phyloP scores from a whole-genome alignment of 2,797 vertebrate genomes.

The Melanotaenia boesemani region DNA sequence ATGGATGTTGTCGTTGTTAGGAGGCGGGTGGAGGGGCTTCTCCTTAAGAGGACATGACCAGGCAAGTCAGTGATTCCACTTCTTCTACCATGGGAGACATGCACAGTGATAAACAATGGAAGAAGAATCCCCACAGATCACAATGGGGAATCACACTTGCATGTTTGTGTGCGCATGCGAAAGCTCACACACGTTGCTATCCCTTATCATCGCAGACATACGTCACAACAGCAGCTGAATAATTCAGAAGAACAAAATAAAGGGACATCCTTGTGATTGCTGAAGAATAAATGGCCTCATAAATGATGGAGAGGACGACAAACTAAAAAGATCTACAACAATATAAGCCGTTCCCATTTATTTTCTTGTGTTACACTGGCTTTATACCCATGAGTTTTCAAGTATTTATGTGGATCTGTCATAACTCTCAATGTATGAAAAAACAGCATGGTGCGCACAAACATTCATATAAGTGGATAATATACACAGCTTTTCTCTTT shows the following conservation, averaged over 20 bases:
- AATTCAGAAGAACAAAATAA: conserved; percentile 80
- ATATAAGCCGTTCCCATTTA: conserved; percentile 21
- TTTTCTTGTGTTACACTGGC: conserved; percentile 24
- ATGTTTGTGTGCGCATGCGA: conserved; percentile 15
- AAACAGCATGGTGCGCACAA: conserved; percentile 18
- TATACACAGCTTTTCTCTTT: conserved; percentile 27
- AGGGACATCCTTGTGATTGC: conserved; percentile 67
- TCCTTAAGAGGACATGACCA: conserved; percentile 68
- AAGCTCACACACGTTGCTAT: conserved; percentile 43
- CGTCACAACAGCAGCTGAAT: conserved; percentile 74
- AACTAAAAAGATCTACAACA: conserved; percentile 35
- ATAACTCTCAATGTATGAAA: background rate
- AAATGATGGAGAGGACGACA: conserved; percentile 63
- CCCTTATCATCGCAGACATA: conserved; percentile 62
- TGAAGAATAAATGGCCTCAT: conserved; percentile 68
- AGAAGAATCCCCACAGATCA: conserved; percentile 75
- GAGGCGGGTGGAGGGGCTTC: conserved; percentile 19
- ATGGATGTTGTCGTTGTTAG: conserved; percentile 27
- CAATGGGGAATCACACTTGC: conserved; percentile 64
- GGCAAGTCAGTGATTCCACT: conserved; percentile 74
- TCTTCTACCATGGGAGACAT: conserved; percentile 56
- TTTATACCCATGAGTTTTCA: conserved; percentile 11
- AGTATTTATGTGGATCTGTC: conserved; percentile 17
- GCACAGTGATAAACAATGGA: conserved; percentile 75
- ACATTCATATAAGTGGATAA: conserved; percentile 41